Evolutionary conservation across 1,140 invertebrate species (phyloP), one percentile per base, ranked within the genome.

Genomic region (Rhynchophorus ferrugineus): DNA sequence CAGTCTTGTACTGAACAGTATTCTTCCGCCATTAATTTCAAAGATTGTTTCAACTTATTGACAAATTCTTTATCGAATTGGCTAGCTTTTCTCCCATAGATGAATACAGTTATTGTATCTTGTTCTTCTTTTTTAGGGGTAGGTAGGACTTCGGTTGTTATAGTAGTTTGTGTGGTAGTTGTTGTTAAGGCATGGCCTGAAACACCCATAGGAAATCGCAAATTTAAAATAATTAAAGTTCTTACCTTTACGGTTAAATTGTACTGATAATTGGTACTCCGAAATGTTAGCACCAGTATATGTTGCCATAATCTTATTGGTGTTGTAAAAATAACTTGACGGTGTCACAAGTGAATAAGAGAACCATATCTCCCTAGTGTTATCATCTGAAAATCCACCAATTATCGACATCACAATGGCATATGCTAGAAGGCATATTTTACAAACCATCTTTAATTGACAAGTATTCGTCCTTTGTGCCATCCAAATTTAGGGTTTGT

Each of bases 1-100:
- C 53, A 50, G 33, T 50, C 42, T 24, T 58, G 41, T 7, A 18
- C 35, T 1, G 35, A 8, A 44, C 51, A 54, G 37, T 58, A 58
- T 1, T 55, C 33, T 2, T 5, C 50, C 1, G 38, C 56, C 56
- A 58, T 58, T 14, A 42, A 21, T 14, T 42, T 21, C 29, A 58
- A 34, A 13, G 46, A 22, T 0, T 35, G n/a, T 42, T 35, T 55
- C 19, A 58, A 22, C 6, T 9, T n/a, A 7, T 7, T 13, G n/a
- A 38, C 36, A 34, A 18, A 8, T 9, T 7, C 11, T 3, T 46
- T 17, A 18, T 3, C 11, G 35, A 20, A 58, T 2, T 45, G 17
- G 7, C 16, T 21, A 17, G 46, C 14, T 18, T 18, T 17, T 41
- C 21, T 34, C 5, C 47, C 47, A 7, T 17, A 16, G 11, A 58